Base-by-base conservation (phyloP, 2,797 vertebrate species). In the Remorina albescens region DNA sequence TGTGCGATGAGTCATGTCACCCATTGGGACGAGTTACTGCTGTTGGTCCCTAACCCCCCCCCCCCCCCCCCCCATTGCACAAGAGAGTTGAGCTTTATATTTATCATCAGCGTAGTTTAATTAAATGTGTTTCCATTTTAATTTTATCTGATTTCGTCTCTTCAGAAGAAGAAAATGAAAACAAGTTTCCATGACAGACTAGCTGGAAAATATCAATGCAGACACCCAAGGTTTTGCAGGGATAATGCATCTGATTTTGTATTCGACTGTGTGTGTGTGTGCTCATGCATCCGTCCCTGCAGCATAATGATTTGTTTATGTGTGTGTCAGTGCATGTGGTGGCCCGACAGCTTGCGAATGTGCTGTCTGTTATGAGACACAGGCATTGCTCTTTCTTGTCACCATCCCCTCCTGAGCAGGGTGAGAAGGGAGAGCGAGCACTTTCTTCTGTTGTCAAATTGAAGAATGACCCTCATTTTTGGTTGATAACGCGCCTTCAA, bases 391-490 rank as follows among this genome's bases (percentile, higher is more conserved):
- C 80, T 83, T 71, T 81, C 79, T 71, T 87, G 77, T 86, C 78
- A 62, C 67, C 71, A 61, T 81, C 76, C 65, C 65, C 25, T 72
- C 81, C 76, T 36, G 44, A 83, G 37, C 41, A 18, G 66, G 61
- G 63, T 1, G 6, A 50, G 53, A 77, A 67, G n/a, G 65, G 42
- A 58, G 66, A 70, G 46, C 42, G 63, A 74, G 81, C 36, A 41
- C 58, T 74, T 68, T 87, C 81, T 74, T 85, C 81, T 86, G 71
- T 75, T 87, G 81, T 83, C 85, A 88, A 50, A 62, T 56, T 92
- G 85, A 90, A 80, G 67, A 86, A 88, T 74, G 74, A 26, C 60
- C 84, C 80, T 87, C 73, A 59, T 86, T 87, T 82, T 75, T 55
- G 66, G 82, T 78, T 69, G 75, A 84, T 84, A 81, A 86, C 81